Percentiles rank a stretch among this genome's conserved stretches.
Evolutionary conservation across 2,113 vertebrate species (phyloP).

Genomic region (Isurus oxyrinchus): DNA sequence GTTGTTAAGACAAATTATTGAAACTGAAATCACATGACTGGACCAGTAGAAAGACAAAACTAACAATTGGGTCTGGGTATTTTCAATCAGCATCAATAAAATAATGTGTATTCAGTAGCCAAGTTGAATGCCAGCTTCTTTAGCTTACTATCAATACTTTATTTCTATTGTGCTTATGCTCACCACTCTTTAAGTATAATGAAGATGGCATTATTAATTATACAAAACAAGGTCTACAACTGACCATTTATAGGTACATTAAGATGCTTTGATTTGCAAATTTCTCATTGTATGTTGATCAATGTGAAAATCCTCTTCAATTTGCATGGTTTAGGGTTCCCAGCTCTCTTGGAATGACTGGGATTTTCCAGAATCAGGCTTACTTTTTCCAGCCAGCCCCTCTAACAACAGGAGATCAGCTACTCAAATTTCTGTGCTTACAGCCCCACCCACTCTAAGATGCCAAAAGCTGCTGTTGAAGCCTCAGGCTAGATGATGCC

Average conservation of each 20-base stretch:
- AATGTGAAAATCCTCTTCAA: not conserved
- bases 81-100: not conserved
- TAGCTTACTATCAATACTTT: not conserved
- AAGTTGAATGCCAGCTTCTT: not conserved
- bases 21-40: not conserved
- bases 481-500: too few species aligned
- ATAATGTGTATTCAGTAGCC: not conserved
- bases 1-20: not conserved
- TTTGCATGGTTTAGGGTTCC: not conserved
- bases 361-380: not conserved
- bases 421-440: too few species aligned
- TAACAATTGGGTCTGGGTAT: not conserved
- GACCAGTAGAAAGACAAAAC: not conserved
- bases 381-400: not conserved
- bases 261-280: not conserved
- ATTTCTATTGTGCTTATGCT: not conserved
- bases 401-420: too few species aligned
- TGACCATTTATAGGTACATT: not conserved
- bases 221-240: not conserved
- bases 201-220: not conserved
- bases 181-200: not conserved
- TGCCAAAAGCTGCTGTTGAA: too few species aligned
- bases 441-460: too few species aligned
- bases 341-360: not conserved
- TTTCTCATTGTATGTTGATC: not conserved